These are phyloP conservation scores for Corydoras sp. DNA, from an alignment of 2,113 vertebrate species.

Conservation along the genomic window DNA sequence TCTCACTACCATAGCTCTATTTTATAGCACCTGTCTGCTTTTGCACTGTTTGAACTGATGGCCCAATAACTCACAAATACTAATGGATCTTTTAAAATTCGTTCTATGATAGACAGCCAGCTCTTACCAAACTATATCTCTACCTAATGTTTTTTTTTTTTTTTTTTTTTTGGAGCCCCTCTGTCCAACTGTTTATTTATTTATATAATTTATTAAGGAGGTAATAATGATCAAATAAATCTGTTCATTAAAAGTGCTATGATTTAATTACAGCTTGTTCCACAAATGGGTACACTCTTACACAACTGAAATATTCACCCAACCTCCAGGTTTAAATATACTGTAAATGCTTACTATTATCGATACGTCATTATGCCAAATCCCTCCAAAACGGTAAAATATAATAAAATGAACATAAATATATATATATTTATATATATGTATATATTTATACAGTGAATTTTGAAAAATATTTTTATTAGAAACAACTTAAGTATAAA, in stretches of 20 bases:
- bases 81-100: slow-evolving; percentile 55
- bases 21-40: slow-evolving; percentile 61
- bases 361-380: no score
- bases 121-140: slow-evolving; percentile 49
- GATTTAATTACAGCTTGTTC: no score
- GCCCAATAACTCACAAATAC: slow-evolving; percentile 60
- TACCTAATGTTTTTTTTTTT: slow-evolving; percentile 45
- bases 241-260: no score
- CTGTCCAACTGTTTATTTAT: background rate
- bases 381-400: no score
- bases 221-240: slow-evolving; percentile 1
- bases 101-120: slow-evolving; percentile 52
- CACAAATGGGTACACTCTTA: background rate
- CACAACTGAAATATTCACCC: slow-evolving; percentile 3
- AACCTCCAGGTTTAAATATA: background rate
- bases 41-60: slow-evolving; percentile 56
- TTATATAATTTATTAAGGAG: background rate
- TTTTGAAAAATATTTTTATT: slow-evolving; percentile 96
- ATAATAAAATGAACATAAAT: no score
- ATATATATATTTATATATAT: background rate
- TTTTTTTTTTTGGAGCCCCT: slow-evolving; percentile 8
- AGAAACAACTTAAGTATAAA: slow-evolving; percentile 88
- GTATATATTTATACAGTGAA: slow-evolving; percentile 10
- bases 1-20: slow-evolving; percentile 58
- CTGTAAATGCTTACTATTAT: no score